Base-by-base conservation (phyloP, 2,888 invertebrate genomes). In the Caenorhabditis virilis region DNA sequence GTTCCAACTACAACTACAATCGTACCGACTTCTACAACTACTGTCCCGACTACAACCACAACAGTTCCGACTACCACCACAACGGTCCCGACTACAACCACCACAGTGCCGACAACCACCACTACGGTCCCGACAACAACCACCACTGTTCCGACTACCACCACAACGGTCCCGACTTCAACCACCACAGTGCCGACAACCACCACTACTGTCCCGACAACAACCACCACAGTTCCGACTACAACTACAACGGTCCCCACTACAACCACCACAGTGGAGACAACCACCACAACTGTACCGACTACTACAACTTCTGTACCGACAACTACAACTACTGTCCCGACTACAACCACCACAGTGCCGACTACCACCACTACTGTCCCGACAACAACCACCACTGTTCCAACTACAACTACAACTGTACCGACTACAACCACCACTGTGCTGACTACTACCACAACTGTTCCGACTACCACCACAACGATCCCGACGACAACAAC, bases 121-220 rank as follows among this genome's bases (percentile, higher is more conserved):
- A 42, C 41, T 2, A 38, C 45, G 15, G 26, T 5, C 23, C n/a
- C 6, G 51, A 39, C 58, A 2, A 53, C 53, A 16, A 48, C 48
- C 16, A 60, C 54, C 18, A 54, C 54, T 2, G 42, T 38, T 16
- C 16, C 35, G 18, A 59, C 59, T 7, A 53, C 45, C 7, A 51
- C 51, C 25, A 51, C 51, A 11, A 53, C 53, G 13, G 43, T 16
- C 4, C 1, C 11, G 15, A 30, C 49, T 1, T 30, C 49, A 25
- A 38, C 36, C n/a, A 30, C 36, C 6, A 49, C 49, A 9, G 46
- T 41, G 1, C 23, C 55, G 11, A 48, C 48, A 1, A 30, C 38
- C 3, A 27, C 33, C 3, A 30, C 42, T 1, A 27, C 30, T 6
- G 38, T 38, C 2, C 13, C 43, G 11, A 42, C 42, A 2, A n/a